Base-by-base conservation (phyloP, 2,888 invertebrate genomes). In the Thymelicus lineola region DNA sequence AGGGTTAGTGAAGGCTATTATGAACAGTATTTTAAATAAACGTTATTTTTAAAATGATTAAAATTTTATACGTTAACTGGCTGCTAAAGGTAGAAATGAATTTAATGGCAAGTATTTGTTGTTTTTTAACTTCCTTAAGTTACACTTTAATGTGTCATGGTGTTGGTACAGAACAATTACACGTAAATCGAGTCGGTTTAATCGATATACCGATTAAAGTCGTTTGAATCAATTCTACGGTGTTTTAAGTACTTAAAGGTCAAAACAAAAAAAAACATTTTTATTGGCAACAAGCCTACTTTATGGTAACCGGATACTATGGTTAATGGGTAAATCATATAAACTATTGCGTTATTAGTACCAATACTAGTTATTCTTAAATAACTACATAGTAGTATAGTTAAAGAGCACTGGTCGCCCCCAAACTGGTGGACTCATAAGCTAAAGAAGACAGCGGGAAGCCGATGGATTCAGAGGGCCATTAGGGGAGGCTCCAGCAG, bases 141-240 rank as follows among this genome's bases (percentile, higher is more conserved):
- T 50, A 61, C 73, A 64, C 46, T 75, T 79, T 76, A 80, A 78
- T 77, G 75, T 74, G 77, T 75, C 77, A 77, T 77, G 80, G 75
- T 73, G 73, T 70, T 79, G 78, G 73, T 65, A 66, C 72, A 71
- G 75, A 78, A 88, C 86, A 88, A 88, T 88, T 79, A 84, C 74
- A 76, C 79, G 82, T 84, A 82, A 83, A 83, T 78, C 80, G 79
- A 77, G 76, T 75, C 78, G 77, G 76, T 79, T 77, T 84, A 82
- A 82, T 82, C 79, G 80, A 79, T 74, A 78, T 79, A 73, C 77
- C 79, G 77, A 79, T 84, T 75, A 71, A 76, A 73, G 67, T 74
- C 46, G 53, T 64, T 64, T 53, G 63, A 36, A 17, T 17, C 42
- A n/a, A n/a, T 17, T 42, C 3, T 28, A 28, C 28, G 28, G 28